phyloP scores from a whole-genome alignment of 2,797 vertebrate genomes.

The Coluber constrictor region DNA sequence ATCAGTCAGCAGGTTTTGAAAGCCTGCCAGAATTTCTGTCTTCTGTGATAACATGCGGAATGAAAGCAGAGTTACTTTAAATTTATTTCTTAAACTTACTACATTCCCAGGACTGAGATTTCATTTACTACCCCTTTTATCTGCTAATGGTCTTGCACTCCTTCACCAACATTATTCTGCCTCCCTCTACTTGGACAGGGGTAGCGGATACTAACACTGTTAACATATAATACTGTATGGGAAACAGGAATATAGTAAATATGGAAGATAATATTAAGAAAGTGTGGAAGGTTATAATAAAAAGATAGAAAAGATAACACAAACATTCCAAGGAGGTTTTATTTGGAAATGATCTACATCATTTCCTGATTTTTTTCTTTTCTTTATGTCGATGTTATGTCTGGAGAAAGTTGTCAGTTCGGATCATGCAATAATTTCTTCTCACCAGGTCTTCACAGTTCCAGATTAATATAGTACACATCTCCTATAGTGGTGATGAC shows the following conservation, averaged over 20 bases:
- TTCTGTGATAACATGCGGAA: background rate
- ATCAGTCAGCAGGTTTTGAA: background rate
- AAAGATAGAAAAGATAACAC: background rate
- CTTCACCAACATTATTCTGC: background rate
- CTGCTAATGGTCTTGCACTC: background rate
- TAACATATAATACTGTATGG: background rate
- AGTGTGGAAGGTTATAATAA: background rate
- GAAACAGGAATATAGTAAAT: background rate
- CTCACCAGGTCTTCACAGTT: background rate
- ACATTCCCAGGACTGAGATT: background rate
- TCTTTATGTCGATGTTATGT: background rate
- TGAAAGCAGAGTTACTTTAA: background rate
- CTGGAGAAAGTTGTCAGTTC: background rate
- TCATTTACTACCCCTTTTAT: background rate
- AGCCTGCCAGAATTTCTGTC: background rate
- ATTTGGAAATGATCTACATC: slow-evolving; percentile 9
- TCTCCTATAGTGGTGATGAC: slow-evolving; percentile 14
- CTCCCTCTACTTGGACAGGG: background rate
- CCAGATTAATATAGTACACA: background rate
- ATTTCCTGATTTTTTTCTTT: background rate
- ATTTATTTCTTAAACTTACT: background rate
- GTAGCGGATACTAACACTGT: too few species aligned
- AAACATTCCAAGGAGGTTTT: slow-evolving; percentile 2
- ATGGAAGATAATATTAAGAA: background rate
- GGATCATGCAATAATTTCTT: background rate